Conservation (phyloP, 1,140 invertebrate species). For the Micrasema longulum region DNA sequence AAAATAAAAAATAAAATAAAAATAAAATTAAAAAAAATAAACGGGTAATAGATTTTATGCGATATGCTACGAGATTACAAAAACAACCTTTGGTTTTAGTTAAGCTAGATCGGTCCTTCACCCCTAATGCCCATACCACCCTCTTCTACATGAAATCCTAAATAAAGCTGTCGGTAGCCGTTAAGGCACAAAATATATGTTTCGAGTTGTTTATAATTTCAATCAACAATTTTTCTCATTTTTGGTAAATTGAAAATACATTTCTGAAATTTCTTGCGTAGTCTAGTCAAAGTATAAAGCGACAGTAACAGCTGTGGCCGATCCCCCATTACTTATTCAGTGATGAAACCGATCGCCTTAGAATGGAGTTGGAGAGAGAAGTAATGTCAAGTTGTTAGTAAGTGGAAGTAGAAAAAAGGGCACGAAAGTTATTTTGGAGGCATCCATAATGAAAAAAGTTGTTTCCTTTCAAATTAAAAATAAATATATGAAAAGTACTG, state of each 20-base stretch:
- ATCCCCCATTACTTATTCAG: slow-evolving; percentile 50
- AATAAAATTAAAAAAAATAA: background rate
- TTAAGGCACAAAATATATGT: slow-evolving; percentile 1
- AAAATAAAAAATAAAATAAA: background rate
- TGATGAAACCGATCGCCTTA: slow-evolving; percentile 43
- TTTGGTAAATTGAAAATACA: too few relatives aligned
- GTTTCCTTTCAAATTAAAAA: background rate
- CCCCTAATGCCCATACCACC: background rate
- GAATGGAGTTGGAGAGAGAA: background rate
- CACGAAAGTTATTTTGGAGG: too few relatives aligned
- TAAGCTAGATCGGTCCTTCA: too few relatives aligned
- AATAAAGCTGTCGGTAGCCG: slow-evolving; percentile 25
- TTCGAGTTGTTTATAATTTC: background rate
- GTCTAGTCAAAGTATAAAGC: too few relatives aligned
- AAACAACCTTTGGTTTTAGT: too few relatives aligned
- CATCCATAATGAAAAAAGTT: too few relatives aligned
- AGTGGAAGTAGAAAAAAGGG: background rate
- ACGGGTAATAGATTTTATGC: too few relatives aligned
- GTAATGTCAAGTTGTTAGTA: background rate
- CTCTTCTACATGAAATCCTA: slow-evolving; percentile 31
- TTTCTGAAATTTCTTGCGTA: slow-evolving; percentile 2
- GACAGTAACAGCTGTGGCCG: slow-evolving; percentile 44
- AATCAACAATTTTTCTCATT: background rate
- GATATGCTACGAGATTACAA: too few relatives aligned
- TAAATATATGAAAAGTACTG: background rate